phyloP scores from a whole-genome alignment of 2,797 vertebrate genomes.

The Pipistrellus pygmaeus region DNA sequence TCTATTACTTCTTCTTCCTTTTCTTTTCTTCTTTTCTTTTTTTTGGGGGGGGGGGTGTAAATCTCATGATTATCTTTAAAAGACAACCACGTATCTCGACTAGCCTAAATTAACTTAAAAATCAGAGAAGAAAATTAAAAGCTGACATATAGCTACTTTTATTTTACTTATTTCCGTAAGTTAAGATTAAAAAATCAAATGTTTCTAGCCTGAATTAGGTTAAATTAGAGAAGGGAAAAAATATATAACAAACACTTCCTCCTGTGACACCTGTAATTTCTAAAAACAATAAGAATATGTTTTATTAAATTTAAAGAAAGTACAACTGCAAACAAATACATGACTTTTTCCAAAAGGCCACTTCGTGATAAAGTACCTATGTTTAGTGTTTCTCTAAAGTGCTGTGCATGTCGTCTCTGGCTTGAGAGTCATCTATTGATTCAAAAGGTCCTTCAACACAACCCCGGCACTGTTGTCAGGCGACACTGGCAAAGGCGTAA shows the following conservation, averaged over 20 bases:
- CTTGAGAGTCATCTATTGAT: conserved; percentile 89
- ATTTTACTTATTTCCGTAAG: conserved; percentile 53
- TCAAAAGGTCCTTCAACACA: conserved; percentile 95
- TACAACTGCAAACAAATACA: conserved; percentile 71
- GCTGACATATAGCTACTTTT: background rate
- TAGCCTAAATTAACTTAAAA: conserved; percentile 66
- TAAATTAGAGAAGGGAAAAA: conserved; percentile 48
- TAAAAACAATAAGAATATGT: conserved; percentile 66
- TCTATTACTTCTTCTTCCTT: background rate
- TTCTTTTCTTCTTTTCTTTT: background rate
- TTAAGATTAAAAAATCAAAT: conserved; percentile 56
- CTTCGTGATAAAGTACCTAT: conserved; percentile 85
- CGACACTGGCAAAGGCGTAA: conserved; percentile 96
- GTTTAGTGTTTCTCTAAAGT: conserved; percentile 89
- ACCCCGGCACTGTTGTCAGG: conserved; percentile 94
- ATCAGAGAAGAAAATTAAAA: conserved; percentile 35
- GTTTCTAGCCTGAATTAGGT: conserved; percentile 46
- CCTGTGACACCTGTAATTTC: conserved; percentile 63
- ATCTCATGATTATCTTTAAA: conserved; percentile 24
- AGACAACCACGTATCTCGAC: conserved; percentile 12
- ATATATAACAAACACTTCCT: conserved; percentile 64
- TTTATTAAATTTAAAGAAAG: conserved; percentile 73
- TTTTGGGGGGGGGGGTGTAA: background rate
- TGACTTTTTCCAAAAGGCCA: conserved; percentile 88
- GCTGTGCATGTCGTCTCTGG: conserved; percentile 79